Evolutionary conservation across 2,888 invertebrate genomes (phyloP).

Genomic region (Drosophila birchii): DNA sequence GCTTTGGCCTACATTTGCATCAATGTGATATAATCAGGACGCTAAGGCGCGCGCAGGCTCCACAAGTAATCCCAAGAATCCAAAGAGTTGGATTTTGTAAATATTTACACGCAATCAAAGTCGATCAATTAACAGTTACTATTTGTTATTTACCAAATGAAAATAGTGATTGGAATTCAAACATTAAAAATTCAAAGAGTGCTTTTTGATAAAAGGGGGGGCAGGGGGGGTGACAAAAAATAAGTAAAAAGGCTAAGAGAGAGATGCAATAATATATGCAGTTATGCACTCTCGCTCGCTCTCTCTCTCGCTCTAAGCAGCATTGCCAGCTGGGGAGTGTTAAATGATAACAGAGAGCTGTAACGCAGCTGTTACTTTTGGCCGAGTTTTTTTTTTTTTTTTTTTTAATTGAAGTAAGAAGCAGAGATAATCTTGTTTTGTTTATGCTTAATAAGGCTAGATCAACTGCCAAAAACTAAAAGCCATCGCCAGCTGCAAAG

Average conservation of each 20-base stretch:
- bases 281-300: conserved; percentile 2
- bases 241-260: conserved; percentile 9
- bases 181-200: conserved; percentile 14
- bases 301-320: conserved; percentile 7
- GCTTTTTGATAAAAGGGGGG: conserved; percentile 31
- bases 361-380: conserved; percentile 25
- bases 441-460: conserved; percentile 35
- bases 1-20: conserved; percentile 79
- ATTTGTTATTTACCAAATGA: conserved; percentile 10
- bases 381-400: conserved; percentile 29
- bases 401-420: conserved; percentile 24
- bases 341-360: conserved; percentile 25
- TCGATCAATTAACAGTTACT: conserved; percentile 27
- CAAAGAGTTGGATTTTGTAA: conserved; percentile 32
- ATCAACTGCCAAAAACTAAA: conserved; percentile 17
- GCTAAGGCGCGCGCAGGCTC: conserved; percentile 70
- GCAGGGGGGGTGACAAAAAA: not conserved
- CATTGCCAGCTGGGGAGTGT: conserved; percentile 36
- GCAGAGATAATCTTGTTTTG: conserved; percentile 32
- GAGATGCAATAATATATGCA: conserved; percentile 31
- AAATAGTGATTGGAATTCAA: conserved; percentile 7
- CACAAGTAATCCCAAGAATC: conserved; percentile 70
- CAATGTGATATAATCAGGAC: conserved; percentile 78
- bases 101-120: conserved; percentile 36
- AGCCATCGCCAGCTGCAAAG: conserved; percentile 13